Evolutionary conservation across 1,140 invertebrate genomes (phyloP).

Genomic region (Camponotus pennsylvanicus): DNA sequence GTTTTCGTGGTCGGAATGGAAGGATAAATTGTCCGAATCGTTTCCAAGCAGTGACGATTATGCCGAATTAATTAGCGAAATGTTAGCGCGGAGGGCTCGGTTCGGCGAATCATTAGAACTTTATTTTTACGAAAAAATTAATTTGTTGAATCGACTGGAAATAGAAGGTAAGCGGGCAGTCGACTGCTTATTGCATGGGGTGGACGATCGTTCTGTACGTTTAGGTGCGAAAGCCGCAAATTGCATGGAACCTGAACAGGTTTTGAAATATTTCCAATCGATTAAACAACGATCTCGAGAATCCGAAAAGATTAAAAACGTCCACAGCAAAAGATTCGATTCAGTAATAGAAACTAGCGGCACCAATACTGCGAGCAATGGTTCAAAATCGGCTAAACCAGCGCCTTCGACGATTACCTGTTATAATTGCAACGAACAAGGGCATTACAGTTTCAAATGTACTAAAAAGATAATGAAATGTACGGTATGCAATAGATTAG

Average conservation of each 20-base stretch:
- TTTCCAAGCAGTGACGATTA: neutral
- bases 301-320: neutral
- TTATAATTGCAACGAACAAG: neutral
- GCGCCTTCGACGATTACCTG: neutral
- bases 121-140: neutral
- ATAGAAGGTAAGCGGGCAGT: neutral
- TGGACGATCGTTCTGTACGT: neutral
- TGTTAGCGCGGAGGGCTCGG: neutral
- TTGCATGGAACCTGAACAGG: neutral
- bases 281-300: neutral
- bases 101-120: neutral
- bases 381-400: neutral
- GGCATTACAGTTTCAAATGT: neutral
- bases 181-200: neutral
- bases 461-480: neutral
- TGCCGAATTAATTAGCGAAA: neutral
- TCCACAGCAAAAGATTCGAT: too few relatives aligned
- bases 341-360: too few relatives aligned
- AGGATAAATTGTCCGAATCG: neutral
- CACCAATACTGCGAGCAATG: neutral
- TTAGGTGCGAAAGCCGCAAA: neutral
- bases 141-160: neutral
- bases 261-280: neutral
- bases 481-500: neutral
- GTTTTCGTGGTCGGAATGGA: neutral